Conservation (phyloP, 2,113 vertebrate genomes). For the Salvator merianae region DNA sequence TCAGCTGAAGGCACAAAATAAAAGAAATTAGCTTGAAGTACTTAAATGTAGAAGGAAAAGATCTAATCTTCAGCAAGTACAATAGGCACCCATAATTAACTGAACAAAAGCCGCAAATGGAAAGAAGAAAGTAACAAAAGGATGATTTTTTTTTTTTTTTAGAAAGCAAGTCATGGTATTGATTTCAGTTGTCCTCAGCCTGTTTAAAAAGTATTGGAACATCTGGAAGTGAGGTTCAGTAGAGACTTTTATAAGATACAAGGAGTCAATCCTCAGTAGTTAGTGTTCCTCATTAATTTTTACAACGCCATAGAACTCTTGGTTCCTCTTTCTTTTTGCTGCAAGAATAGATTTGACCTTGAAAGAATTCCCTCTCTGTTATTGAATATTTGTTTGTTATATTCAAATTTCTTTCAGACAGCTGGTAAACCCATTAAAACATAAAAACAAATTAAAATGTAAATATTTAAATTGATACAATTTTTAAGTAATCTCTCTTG, state of each 20-base stretch:
- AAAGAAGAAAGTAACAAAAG: constrained; percentile 3
- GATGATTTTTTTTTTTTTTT: neutral
- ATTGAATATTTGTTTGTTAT: no score
- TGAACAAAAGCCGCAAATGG: constrained; percentile 29
- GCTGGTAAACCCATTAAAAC: no score
- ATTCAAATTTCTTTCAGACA: no score
- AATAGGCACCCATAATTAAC: constrained; percentile 28
- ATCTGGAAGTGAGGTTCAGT: neutral
- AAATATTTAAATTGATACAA: no score
- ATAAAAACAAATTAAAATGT: no score
- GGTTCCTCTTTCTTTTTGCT: no score
- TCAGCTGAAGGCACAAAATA: constrained; percentile 42
- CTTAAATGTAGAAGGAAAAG: constrained; percentile 24
- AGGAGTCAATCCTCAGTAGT: no score
- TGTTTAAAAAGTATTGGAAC: neutral
- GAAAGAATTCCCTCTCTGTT: neutral
- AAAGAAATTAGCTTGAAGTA: constrained; percentile 54
- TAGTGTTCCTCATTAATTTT: no score
- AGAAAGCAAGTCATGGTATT: neutral
- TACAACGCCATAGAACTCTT: no score
- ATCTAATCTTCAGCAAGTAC: constrained; percentile 31
- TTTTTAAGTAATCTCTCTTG: no score
- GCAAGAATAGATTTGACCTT: neutral
- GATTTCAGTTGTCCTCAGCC: neutral
- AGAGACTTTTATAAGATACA: neutral